phyloP scores from a whole-genome alignment of 2,888 invertebrate genomes.

The Sipunculus nudus region DNA sequence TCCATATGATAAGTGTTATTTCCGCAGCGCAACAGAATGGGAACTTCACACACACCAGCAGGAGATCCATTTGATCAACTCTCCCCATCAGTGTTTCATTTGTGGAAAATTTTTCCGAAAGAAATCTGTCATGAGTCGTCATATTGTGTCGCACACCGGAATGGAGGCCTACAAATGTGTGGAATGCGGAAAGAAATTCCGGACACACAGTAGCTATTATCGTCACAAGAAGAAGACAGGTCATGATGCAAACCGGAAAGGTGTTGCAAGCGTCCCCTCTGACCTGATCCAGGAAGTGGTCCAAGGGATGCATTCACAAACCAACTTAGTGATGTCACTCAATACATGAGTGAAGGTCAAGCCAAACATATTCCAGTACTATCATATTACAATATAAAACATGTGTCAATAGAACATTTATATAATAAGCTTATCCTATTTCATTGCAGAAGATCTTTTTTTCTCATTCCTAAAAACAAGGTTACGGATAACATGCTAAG shows the following conservation, averaged over 20 bases:
- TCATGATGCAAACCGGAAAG: conserved; percentile 51
- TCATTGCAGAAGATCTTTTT: too few species aligned
- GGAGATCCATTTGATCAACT: too few species aligned
- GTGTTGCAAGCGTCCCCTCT: conserved; percentile 65
- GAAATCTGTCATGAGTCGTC: conserved; percentile 33
- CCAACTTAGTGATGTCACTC: too few species aligned
- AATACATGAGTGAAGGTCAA: too few species aligned
- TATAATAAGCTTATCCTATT: too few species aligned
- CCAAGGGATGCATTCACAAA: too few species aligned
- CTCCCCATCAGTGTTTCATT: conserved; percentile 34
- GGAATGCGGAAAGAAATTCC: conserved; percentile 24
- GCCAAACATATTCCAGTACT: too few species aligned
- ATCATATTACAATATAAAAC: too few species aligned
- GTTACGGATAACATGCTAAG: too few species aligned
- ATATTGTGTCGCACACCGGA: conserved; percentile 32
- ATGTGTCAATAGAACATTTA: too few species aligned
- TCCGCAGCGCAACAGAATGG: conserved; percentile 14
- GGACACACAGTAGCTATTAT: conserved; percentile 33
- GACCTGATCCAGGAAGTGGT: too few species aligned
- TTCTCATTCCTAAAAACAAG: too few species aligned
- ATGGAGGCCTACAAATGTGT: conserved; percentile 28
- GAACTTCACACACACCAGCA: conserved; percentile 23
- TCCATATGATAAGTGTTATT: conserved; percentile 22
- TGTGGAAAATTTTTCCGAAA: conserved; percentile 33
- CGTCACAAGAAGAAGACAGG: conserved; percentile 30